These are phyloP conservation scores for Xenopus petersii DNA, from an alignment of 2,797 vertebrate species.

Conservation along the genomic window DNA sequence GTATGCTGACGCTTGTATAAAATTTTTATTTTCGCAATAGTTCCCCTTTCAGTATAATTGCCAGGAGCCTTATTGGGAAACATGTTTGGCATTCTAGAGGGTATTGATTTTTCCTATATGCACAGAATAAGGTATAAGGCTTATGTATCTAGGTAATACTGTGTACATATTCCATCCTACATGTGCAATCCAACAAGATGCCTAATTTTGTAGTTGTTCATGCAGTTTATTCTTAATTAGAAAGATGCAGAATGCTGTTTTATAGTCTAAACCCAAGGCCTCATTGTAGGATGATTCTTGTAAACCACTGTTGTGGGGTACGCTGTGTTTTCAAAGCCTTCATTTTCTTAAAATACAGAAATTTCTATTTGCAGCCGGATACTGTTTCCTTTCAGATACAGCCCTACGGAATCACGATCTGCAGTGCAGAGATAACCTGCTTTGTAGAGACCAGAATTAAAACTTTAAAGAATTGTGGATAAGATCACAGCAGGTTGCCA, in stretches of 20 bases:
- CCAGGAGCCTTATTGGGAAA: too few relatives aligned
- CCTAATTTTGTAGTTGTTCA: conserved; percentile 2
- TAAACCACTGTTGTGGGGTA: conserved; percentile 6
- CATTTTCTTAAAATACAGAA: conserved; percentile 12
- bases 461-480: background rate
- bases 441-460: conserved; percentile 28
- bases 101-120: too few relatives aligned
- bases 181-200: background rate
- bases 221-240: background rate
- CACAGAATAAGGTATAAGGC: too few relatives aligned
- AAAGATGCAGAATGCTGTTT: conserved; percentile 1
- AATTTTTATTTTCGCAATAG: too few relatives aligned
- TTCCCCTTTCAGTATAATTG: too few relatives aligned
- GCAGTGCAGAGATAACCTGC: conserved; percentile 26
- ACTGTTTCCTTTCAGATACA: conserved; percentile 18
- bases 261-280: conserved; percentile 4
- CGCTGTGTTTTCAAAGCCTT: background rate
- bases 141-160: too few relatives aligned
- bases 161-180: too few relatives aligned
- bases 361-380: conserved; percentile 8
- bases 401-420: conserved; percentile 15
- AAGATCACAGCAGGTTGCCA: background rate
- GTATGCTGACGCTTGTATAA: too few relatives aligned
- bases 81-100: too few relatives aligned
- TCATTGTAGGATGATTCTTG: conserved; percentile 2